Conservation (phyloP, 2,113 vertebrate genomes). For the Piliocolobus tephrosceles region DNA sequence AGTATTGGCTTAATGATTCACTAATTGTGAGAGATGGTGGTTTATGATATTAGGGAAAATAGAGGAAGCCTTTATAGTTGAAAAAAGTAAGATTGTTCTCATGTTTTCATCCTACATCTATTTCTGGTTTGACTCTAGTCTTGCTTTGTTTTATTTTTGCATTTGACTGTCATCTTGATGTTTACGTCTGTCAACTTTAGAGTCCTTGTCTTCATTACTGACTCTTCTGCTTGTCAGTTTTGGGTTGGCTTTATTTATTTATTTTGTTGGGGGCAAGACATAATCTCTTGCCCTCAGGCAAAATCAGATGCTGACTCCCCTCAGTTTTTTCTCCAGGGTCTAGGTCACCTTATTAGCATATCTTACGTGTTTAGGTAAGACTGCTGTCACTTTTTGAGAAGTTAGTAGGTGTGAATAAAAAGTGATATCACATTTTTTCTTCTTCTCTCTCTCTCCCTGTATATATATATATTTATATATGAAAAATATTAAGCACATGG, state of each 20-base stretch:
- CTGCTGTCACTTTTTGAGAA: neutral
- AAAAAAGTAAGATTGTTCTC: neutral
- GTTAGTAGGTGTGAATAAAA: neutral
- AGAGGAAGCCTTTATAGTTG: neutral
- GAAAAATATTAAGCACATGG: neutral
- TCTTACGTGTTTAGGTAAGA: neutral
- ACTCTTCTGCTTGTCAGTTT: neutral
- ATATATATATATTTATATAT: neutral
- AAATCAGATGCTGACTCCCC: neutral
- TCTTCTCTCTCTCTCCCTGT: neutral
- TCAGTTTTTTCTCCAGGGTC: neutral
- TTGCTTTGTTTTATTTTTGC: neutral
- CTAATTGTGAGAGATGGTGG: neutral
- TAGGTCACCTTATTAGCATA: neutral
- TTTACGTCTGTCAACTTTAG: neutral
- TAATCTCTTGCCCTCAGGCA: neutral
- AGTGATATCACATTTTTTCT: neutral
- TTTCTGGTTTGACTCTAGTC: neutral
- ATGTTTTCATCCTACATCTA: neutral
- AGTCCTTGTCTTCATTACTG: slow-evolving; percentile 20
- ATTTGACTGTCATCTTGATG: neutral
- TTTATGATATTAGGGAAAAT: neutral
- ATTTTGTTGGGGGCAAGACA: neutral
- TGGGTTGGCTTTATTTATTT: neutral
- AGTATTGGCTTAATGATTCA: neutral